Evolutionary conservation across 2,888 invertebrate species (phyloP).

Genomic region (Xanthorhoe designata): DNA sequence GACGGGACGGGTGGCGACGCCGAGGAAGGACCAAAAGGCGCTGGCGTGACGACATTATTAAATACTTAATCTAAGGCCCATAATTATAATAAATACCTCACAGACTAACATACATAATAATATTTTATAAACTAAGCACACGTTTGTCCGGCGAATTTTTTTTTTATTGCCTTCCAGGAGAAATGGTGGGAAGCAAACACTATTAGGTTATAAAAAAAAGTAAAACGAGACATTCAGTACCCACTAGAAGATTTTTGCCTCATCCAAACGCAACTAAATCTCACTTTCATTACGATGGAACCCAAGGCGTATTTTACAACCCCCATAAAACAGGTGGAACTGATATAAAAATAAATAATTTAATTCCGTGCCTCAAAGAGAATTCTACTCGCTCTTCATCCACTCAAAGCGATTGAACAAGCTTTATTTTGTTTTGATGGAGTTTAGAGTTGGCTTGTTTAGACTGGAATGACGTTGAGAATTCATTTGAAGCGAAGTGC

Average conservation of each 20-base stretch:
- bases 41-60: too few relatives aligned
- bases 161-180: too few relatives aligned
- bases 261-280: constrained; percentile 29
- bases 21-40: too few relatives aligned
- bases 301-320: constrained; percentile 52
- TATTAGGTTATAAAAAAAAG: too few relatives aligned
- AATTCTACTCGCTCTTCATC: constrained; percentile 29
- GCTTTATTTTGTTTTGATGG: constrained; percentile 28
- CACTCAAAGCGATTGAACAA: constrained; percentile 24
- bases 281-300: constrained; percentile 43
- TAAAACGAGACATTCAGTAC: not conserved
- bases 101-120: too few relatives aligned
- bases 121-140: too few relatives aligned
- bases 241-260: constrained; percentile 25
- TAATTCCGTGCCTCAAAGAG: constrained; percentile 50
- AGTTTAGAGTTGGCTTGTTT: constrained; percentile 5
- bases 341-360: constrained; percentile 69
- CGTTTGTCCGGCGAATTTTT: too few relatives aligned
- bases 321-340: constrained; percentile 58
- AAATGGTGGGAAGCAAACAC: too few relatives aligned
- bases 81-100: too few relatives aligned
- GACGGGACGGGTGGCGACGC: too few relatives aligned
- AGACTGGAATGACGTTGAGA: not conserved
- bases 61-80: too few relatives aligned
- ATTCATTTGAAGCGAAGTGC: too few relatives aligned